A percentile compares a stretch with the other conserved stretches of the same genome.
These are phyloP conservation scores for Hystrix brachyura DNA, from an alignment of 2,113 vertebrate genomes.

Conservation along the genomic window DNA sequence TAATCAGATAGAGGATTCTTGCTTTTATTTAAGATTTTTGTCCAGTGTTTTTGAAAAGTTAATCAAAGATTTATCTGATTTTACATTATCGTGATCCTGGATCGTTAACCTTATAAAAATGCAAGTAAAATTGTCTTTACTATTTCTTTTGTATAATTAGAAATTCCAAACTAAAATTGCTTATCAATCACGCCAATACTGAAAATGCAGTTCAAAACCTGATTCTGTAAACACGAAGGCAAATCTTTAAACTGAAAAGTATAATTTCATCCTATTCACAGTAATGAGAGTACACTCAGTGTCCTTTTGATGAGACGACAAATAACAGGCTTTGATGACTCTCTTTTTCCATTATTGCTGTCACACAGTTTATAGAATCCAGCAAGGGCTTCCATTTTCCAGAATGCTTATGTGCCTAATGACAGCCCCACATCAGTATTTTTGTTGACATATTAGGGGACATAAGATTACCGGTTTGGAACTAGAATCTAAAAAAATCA, in stretches of 20 bases:
- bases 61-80: constrained; percentile 68
- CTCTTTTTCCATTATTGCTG: constrained; percentile 50
- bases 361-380: background rate
- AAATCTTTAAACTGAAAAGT: constrained; percentile 63
- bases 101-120: constrained; percentile 69
- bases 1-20: background rate
- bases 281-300: constrained; percentile 13
- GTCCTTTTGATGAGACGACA: constrained; percentile 47
- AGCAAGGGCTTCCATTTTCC: background rate
- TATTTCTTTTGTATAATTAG: background rate
- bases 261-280: background rate
- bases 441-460: constrained; percentile 57
- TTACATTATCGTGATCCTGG: constrained; percentile 62
- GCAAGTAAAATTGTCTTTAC: constrained; percentile 49
- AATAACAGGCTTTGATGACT: constrained; percentile 41
- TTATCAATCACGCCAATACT: background rate
- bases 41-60: constrained; percentile 25
- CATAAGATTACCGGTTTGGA: constrained; percentile 48
- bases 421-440: constrained; percentile 43
- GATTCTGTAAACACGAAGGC: background rate
- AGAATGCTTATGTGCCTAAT: constrained; percentile 42
- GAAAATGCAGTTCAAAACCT: constrained; percentile 41
- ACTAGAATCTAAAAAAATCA: constrained; percentile 60
- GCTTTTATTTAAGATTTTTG: constrained; percentile 62
- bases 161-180: background rate